Conservation (phyloP, 1,140 invertebrate species). For the Cydia splendana region DNA sequence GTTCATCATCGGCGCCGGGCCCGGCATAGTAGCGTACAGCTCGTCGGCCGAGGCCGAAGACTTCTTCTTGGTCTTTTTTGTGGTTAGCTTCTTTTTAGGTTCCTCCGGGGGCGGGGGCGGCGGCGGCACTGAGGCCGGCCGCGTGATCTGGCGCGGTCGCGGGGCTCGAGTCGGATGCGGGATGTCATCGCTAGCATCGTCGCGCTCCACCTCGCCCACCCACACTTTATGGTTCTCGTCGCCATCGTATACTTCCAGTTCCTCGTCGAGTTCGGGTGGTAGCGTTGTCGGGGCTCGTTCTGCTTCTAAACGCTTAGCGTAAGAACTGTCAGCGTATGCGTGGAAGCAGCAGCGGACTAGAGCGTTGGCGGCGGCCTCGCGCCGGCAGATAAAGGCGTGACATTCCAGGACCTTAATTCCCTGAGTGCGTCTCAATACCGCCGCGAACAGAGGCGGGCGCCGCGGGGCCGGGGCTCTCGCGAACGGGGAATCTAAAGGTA, state of each 20-base stretch:
- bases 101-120: slow-evolving; percentile 87
- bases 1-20: slow-evolving; percentile 69
- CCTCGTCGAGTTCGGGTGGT: slow-evolving; percentile 84
- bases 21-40: slow-evolving; percentile 69
- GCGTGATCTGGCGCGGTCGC: slow-evolving; percentile 88
- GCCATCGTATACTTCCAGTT: slow-evolving; percentile 90
- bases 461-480: slow-evolving; percentile 91
- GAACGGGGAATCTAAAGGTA: slow-evolving; percentile 97
- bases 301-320: slow-evolving; percentile 89
- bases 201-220: slow-evolving; percentile 89
- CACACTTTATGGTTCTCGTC: slow-evolving; percentile 97
- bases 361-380: slow-evolving; percentile 96
- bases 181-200: slow-evolving; percentile 86
- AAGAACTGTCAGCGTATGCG: slow-evolving; percentile 96
- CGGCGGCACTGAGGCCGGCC: slow-evolving; percentile 88
- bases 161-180: slow-evolving; percentile 88
- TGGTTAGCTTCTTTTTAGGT: slow-evolving; percentile 79
- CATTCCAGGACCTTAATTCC: slow-evolving; percentile 99
- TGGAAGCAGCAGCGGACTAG: slow-evolving; percentile 96
- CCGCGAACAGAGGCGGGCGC: slow-evolving; percentile 98
- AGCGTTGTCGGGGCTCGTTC: slow-evolving; percentile 72
- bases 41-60: slow-evolving; percentile 70
- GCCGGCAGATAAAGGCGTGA: slow-evolving; percentile 98
- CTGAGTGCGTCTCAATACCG: slow-evolving; percentile 95
- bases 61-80: slow-evolving; percentile 80